Evolutionary conservation across 2,888 invertebrate species (phyloP).

Genomic region (Belgica antarctica): DNA sequence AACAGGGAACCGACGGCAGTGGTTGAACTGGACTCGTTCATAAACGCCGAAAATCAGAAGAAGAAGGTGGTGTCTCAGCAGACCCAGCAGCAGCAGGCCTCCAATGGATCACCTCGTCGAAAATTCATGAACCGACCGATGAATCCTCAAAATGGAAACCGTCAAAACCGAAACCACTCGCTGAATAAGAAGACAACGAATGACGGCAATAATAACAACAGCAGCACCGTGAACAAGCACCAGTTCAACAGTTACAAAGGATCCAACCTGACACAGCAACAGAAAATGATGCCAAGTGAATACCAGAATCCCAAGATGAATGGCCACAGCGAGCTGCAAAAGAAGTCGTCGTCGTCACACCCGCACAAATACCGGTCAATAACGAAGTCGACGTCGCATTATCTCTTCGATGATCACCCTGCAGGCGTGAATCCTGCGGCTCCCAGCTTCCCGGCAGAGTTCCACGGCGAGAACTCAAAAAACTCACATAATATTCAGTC

Average conservation of each 20-base stretch:
- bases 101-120: not conserved
- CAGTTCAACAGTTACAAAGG: not conserved
- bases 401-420: not conserved
- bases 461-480: not conserved
- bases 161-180: not conserved
- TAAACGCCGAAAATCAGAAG: not conserved
- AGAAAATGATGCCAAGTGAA: not conserved
- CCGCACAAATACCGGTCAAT: not conserved
- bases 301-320: not conserved
- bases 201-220: conserved; percentile 4
- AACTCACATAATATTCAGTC: not conserved
- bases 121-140: not conserved
- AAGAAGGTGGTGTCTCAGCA: no score
- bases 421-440: not conserved
- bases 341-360: not conserved
- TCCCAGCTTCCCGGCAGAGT: no score
- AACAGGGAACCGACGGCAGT: not conserved
- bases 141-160: not conserved
- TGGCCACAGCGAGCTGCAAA: not conserved
- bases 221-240: not conserved
- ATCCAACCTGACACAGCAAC: not conserved
- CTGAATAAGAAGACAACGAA: not conserved
- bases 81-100: no score
- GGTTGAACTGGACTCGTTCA: not conserved
- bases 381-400: not conserved